Evolutionary conservation across 1,140 invertebrate genomes (phyloP).

Genomic region (Panagrolaimus sp.): DNA sequence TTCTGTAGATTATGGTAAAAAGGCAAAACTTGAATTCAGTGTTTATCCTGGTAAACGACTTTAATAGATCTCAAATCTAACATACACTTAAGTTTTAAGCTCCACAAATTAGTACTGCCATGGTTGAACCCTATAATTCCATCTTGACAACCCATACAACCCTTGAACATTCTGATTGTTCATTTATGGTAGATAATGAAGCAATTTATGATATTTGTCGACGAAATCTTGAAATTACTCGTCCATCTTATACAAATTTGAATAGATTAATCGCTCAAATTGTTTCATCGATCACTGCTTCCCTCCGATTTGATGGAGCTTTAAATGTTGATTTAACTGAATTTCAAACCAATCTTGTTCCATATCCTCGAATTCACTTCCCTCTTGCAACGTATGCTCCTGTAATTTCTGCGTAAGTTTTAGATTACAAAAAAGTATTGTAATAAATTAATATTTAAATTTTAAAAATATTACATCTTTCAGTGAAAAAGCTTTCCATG

Average conservation of each 20-base stretch:
- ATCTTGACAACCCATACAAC: constrained; percentile 73
- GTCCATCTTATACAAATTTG: constrained; percentile 70
- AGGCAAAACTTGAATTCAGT: constrained; percentile 69
- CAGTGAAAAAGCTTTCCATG: constrained; percentile 74
- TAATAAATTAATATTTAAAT: no score
- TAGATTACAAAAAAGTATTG: no score
- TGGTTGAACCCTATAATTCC: constrained; percentile 65
- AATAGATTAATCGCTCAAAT: constrained; percentile 63
- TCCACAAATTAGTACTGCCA: constrained; percentile 47
- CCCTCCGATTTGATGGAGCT: constrained; percentile 69
- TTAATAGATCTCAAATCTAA: no score
- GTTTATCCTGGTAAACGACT: constrained; percentile 67
- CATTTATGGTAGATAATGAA: constrained; percentile 79
- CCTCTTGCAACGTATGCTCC: constrained; percentile 65
- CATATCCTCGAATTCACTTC: constrained; percentile 64
- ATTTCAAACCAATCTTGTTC: constrained; percentile 68
- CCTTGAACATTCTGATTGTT: constrained; percentile 71
- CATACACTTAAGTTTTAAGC: not conserved
- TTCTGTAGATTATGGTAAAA: constrained; percentile 68
- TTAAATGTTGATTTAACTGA: constrained; percentile 69
- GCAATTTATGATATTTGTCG: constrained; percentile 72
- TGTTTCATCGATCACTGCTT: constrained; percentile 66
- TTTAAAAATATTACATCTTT: no score
- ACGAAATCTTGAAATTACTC: constrained; percentile 38
- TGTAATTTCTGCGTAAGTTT: constrained; percentile 54